Evolutionary conservation across 2,113 vertebrate species (phyloP), one percentile per base, ranked within the genome.

Genomic region (Ictalurus punctatus): DNA sequence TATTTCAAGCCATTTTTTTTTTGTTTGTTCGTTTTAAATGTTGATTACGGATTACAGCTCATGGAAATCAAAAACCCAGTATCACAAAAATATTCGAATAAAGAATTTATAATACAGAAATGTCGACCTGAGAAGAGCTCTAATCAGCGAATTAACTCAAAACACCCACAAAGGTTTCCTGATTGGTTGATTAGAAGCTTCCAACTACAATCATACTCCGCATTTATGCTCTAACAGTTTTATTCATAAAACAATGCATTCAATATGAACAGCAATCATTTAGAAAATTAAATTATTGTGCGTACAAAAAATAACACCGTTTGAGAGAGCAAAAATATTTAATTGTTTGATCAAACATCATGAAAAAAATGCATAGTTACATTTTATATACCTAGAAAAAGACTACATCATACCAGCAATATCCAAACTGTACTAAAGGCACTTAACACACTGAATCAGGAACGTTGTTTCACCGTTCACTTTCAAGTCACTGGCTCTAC

Each of bases 181-280:
- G 44, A 48, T 48, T 7, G 44, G 6, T 48, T 48, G 6, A 48
- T 48, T 48, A 6, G 44, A 48, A 48, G 6, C 40, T 34, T 7
- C 14, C 37, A 69, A 30, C 27, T 52, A 10, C 14, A 63, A 30
- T 14, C 12, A 37, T 40, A 61, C 27, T 6, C 16, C 79, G 2
- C n/a, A 52, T 82, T 84, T 56, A 90, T 63, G 63, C 56, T 61
- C 37, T 58, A 34, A 76, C 7, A 40, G 25, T 17, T 90, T 88
- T 90, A 86, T 86, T 91, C 69, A 80, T 83, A 91, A 88, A 91
- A 91, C 84, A 85, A 90, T 61, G 69, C 52, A 84, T 88, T 90
- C 80, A 89, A 90, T 89, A 86, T 84, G 85, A 90, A 90, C 87
- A 87, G 58, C 81, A 63, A 84, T 84, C 4, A 40, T 89, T 69